Conservation (phyloP, 1,140 invertebrate genomes). For the Scaptomyza pallida region DNA sequence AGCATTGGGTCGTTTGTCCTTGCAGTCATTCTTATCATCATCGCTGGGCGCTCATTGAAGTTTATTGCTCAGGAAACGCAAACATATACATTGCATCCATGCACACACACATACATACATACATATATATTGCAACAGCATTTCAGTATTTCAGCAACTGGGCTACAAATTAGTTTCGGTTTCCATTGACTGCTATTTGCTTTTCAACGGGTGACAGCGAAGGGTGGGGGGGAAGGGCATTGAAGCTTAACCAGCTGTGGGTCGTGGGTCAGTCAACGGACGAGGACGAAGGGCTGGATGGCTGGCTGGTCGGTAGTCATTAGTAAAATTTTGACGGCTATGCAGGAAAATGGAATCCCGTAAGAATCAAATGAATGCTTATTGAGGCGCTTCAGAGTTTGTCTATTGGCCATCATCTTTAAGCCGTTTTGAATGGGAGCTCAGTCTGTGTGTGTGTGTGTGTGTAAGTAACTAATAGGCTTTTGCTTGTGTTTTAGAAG, state of each 20-base stretch:
- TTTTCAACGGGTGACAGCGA: slow-evolving; percentile 14
- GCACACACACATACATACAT: no score
- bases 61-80: slow-evolving; percentile 76
- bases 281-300: not conserved
- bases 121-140: slow-evolving; percentile 51
- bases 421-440: not conserved
- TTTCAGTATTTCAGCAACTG: slow-evolving; percentile 53
- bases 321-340: slow-evolving; percentile 10
- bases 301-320: not conserved
- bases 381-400: not conserved
- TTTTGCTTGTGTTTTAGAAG: not conserved
- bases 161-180: slow-evolving; percentile 74
- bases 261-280: slow-evolving; percentile 17
- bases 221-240: slow-evolving; percentile 3
- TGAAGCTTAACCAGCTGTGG: slow-evolving; percentile 25
- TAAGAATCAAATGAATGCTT: slow-evolving; percentile 8
- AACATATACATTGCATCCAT: slow-evolving; percentile 37
- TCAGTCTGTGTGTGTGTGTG: no score
- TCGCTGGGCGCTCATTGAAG: slow-evolving; percentile 63
- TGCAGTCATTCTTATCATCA: slow-evolving; percentile 21
- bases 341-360: not conserved
- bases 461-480: not conserved
- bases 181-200: slow-evolving; percentile 59
- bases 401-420: not conserved
- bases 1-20: slow-evolving; percentile 57